Percentiles rank a stretch among this genome's conserved stretches.
Conservation (phyloP, 2,113 vertebrate species). For the Neofelis nebulosa region DNA sequence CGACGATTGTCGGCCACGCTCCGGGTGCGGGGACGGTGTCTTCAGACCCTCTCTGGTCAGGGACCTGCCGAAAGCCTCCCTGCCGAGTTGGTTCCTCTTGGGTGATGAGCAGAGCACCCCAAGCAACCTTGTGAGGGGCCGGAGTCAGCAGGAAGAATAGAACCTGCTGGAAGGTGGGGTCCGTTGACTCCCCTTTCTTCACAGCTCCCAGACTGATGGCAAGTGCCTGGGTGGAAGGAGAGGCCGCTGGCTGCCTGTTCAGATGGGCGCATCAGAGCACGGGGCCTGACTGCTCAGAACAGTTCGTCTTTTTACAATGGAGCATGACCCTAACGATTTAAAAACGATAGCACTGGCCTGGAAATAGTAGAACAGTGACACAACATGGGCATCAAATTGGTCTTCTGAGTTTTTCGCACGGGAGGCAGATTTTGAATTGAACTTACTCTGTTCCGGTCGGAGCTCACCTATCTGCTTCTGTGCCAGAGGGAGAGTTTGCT, state of each 20-base stretch:
- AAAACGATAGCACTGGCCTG: background rate
- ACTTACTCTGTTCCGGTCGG: too few species aligned
- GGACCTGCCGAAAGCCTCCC: background rate
- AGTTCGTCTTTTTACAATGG: background rate
- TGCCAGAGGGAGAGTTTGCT: background rate
- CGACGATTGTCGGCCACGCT: background rate
- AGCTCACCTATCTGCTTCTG: background rate
- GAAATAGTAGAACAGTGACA: background rate
- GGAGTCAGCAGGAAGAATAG: background rate
- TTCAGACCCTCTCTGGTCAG: background rate
- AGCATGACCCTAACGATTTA: background rate
- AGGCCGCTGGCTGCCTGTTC: background rate
- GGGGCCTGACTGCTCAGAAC: background rate
- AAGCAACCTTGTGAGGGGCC: too few species aligned
- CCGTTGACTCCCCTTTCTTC: background rate
- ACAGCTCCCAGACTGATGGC: background rate
- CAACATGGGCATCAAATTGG: background rate
- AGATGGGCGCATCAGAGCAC: background rate
- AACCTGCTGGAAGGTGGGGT: background rate
- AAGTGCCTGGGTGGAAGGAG: background rate
- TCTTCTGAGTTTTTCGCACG: background rate
- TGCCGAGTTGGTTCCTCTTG: background rate
- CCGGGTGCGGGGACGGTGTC: too few species aligned
- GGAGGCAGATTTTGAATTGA: background rate
- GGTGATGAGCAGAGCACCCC: background rate